A percentile compares a stretch with the other conserved stretches of the same genome.
These are phyloP conservation scores for Erannis defoliaria DNA, from an alignment of 2,888 invertebrate genomes.

Conservation along the genomic window DNA sequence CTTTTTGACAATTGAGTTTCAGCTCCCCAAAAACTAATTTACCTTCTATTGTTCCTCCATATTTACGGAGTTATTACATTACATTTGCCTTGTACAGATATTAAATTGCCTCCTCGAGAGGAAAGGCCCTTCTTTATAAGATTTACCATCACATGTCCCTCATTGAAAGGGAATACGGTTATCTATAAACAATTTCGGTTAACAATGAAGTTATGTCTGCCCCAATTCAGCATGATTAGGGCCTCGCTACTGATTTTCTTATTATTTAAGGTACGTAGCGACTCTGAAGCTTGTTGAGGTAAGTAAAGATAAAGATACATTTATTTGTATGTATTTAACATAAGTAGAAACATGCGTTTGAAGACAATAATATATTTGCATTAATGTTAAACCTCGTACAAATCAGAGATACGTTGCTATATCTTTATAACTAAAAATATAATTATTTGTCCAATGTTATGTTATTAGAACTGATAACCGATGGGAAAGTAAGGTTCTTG, in stretches of 20 bases:
- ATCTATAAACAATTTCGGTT: constrained; percentile 53
- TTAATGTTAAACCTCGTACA: no score
- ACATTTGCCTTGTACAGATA: constrained; percentile 80
- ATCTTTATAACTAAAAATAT: no score
- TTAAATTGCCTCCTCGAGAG: constrained; percentile 71
- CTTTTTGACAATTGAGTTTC: constrained; percentile 76
- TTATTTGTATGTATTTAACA: no score
- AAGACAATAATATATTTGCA: no score
- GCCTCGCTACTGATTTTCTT: constrained; percentile 1
- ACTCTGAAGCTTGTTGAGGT: neutral
- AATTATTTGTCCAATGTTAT: no score
- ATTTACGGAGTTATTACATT: constrained; percentile 77
- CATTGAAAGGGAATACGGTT: constrained; percentile 43
- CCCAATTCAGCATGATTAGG: constrained; percentile 39
- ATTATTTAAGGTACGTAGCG: neutral
- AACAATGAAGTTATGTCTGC: constrained; percentile 47
- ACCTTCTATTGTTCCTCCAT: constrained; percentile 78
- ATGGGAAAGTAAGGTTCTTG: no score
- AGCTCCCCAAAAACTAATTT: constrained; percentile 79
- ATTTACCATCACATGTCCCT: constrained; percentile 55
- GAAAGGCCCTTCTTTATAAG: constrained; percentile 68
- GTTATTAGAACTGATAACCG: no score
- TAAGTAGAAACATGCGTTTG: no score
- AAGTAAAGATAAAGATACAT: no score
- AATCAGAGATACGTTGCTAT: no score